Evolutionary conservation across 1,140 invertebrate species (phyloP).

Genomic region (Agraylea sexmaculata): DNA sequence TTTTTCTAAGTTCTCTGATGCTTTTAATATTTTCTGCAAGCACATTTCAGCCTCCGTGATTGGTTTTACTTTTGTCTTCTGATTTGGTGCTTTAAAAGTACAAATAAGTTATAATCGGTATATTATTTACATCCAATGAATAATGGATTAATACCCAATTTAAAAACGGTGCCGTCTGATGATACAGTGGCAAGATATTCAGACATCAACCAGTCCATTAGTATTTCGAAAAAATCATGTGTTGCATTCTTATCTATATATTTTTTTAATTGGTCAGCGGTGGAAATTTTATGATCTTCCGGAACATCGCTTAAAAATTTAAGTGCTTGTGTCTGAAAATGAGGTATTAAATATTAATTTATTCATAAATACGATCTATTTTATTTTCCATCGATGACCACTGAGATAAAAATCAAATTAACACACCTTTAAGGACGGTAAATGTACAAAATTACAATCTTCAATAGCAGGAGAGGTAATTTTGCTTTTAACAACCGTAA

Average conservation of each 20-base stretch:
- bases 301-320: constrained; percentile 17
- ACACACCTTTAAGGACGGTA: constrained; percentile 12
- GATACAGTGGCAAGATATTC: constrained; percentile 11
- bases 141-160: constrained; percentile 12
- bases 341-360: neutral
- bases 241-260: neutral
- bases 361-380: neutral
- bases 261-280: constrained; percentile 14
- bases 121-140: neutral
- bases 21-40: neutral
- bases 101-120: neutral
- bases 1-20: neutral
- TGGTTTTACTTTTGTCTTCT: neutral
- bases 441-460: constrained; percentile 9
- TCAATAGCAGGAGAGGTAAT: constrained; percentile 1
- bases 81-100: neutral
- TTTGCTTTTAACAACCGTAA: constrained; percentile 1
- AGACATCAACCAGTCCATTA: constrained; percentile 12
- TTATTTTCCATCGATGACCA: neutral
- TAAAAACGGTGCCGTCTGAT: constrained; percentile 9
- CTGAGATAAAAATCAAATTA: neutral
- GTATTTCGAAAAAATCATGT: constrained; percentile 5
- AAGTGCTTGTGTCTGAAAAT: constrained; percentile 14
- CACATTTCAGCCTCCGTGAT: constrained; percentile 3
- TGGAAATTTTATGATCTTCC: constrained; percentile 23